Evolutionary conservation across 1,140 invertebrate species (phyloP), one percentile per base, ranked within the genome.

Genomic region (Babylonia areolata): DNA sequence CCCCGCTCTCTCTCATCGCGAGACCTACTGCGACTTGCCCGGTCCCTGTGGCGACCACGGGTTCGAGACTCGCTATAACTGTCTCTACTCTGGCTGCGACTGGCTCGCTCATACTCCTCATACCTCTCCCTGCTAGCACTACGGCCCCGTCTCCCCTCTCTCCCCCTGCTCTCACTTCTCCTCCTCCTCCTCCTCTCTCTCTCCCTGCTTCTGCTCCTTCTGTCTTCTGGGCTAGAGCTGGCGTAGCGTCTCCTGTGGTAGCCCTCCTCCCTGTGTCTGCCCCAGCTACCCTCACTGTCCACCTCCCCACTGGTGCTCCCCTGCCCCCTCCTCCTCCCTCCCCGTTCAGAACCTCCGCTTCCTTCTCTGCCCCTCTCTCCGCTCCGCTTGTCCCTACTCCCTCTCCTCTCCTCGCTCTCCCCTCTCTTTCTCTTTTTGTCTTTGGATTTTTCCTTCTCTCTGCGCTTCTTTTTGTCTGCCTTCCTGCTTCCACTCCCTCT

Each of bases 351-450:
- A 9, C 46, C 33, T 37, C 31, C 17, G 3, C 40, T 54, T 39
- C 46, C 73, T n/a, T 11, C 35, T 54, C 37, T 35, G 31, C 79
- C 31, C 33, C 31, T 79, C 17, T 71, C 51, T 81, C n/a, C 40
- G 37, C 69, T 37, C 11, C 51, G 1, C 20, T 40, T 81, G 40
- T 83, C 81, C 71, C 58, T 51, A 28, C 23, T 37, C 42, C 31
- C 69, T 0, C 64, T 88, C 39, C 54, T 37, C 11, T 1, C 81
- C 54, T 28, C 51, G 12, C n/a, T 78, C 46, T 69, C 23, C n/a
- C 81, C 46, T 69, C 80, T 81, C 46, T 82, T 81, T 46, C 71
- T 81, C 46, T 82, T 75, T n/a, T 86, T 86, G 17, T 82, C 85
- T 40, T 81, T 86, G 3, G 28, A 33, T 71, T 39, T 58, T 54